phyloP scores from a whole-genome alignment of 1,140 invertebrate species.

The Pseudomyrmex cubaensis region DNA sequence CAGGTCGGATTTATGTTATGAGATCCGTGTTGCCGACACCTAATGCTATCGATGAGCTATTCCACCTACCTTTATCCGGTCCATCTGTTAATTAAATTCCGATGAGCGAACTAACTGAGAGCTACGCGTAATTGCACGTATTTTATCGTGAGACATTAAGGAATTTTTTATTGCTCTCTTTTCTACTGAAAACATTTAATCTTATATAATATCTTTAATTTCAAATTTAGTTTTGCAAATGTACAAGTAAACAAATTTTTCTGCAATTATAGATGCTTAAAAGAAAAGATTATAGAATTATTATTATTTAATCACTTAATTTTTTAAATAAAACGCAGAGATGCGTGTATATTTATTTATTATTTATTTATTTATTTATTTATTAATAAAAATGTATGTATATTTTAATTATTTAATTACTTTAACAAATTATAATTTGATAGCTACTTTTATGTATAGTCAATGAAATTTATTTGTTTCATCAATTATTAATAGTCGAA shows the following conservation, averaged over 20 bases:
- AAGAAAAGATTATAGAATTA: not conserved
- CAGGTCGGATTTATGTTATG: constrained; percentile 11
- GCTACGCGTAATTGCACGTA: constrained; percentile 61
- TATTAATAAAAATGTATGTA: no score
- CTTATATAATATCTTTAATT: not conserved
- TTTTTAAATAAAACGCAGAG: not conserved
- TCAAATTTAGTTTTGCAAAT: not conserved
- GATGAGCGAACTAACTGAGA: constrained; percentile 43
- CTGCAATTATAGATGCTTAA: not conserved
- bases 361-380: not conserved
- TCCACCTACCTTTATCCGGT: constrained; percentile 42
- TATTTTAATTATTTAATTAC: no score
- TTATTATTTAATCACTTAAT: not conserved
- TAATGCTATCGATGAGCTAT: constrained; percentile 42
- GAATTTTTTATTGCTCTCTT: constrained; percentile 55
- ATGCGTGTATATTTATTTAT: no score
- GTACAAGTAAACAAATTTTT: not conserved
- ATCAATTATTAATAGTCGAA: constrained; percentile 30
- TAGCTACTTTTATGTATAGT: no score
- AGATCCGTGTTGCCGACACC: constrained; percentile 41
- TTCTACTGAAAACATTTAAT: constrained; percentile 23
- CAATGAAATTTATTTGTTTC: not conserved
- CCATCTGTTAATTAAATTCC: no score
- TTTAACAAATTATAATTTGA: no score
- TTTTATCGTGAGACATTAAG: constrained; percentile 26